phyloP scores from a whole-genome alignment of 2,113 vertebrate genomes.

The Notothenia coriiceps region DNA sequence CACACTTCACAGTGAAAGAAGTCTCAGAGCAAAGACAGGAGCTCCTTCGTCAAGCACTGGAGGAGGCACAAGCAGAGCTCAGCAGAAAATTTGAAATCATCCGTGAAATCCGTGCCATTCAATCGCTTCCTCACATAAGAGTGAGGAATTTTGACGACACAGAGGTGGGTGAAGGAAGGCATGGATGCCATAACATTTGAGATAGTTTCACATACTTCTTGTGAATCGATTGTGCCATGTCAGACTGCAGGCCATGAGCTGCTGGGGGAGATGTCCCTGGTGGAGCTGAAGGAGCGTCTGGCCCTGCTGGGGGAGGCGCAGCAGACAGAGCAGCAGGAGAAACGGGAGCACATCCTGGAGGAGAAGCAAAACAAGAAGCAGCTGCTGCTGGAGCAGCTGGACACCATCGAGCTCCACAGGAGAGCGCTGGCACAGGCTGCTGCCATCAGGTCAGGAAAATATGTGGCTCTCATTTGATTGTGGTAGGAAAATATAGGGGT shows the following conservation, averaged over 20 bases:
- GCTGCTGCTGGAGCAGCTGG: slow-evolving; percentile 84
- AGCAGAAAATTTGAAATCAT: slow-evolving; percentile 85
- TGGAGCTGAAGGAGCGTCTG: slow-evolving; percentile 90
- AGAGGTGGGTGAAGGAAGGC: slow-evolving; percentile 82
- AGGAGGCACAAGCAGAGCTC: slow-evolving; percentile 85
- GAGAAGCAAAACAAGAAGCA: slow-evolving; percentile 86
- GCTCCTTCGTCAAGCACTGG: slow-evolving; percentile 83
- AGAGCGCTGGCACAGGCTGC: slow-evolving; percentile 82
- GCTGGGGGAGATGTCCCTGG: slow-evolving; percentile 93
- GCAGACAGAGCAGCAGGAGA: slow-evolving; percentile 84
- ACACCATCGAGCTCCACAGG: slow-evolving; percentile 86
- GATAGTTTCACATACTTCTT: not conserved
- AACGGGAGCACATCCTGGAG: slow-evolving; percentile 86
- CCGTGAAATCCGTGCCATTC: slow-evolving; percentile 86
- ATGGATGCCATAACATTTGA: not conserved
- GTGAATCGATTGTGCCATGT: not conserved
- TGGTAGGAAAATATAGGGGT: not conserved
- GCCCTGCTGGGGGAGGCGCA: slow-evolving; percentile 84
- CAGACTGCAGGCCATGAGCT: slow-evolving; percentile 89
- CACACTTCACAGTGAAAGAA: slow-evolving; percentile 86
- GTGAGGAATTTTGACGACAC: slow-evolving; percentile 89
- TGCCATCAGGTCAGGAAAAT: slow-evolving; percentile 83
- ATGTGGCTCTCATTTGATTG: not conserved
- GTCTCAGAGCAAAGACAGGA: slow-evolving; percentile 86
- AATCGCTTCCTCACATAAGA: slow-evolving; percentile 79